Conservation (phyloP, 2,113 vertebrate species). For the Alectura lathami region DNA sequence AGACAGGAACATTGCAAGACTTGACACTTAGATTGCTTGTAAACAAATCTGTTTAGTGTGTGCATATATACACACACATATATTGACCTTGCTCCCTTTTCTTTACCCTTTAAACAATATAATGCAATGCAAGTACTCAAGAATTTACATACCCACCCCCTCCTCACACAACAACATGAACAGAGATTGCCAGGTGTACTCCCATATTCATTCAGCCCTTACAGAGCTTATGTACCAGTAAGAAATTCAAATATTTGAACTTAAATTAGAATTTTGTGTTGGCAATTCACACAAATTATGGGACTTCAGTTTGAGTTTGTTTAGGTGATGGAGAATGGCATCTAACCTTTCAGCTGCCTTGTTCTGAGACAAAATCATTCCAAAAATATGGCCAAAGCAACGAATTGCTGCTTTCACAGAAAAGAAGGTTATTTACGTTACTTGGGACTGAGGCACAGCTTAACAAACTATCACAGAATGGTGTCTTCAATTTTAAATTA, state of each 20-base stretch:
- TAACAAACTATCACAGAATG: constrained; percentile 59
- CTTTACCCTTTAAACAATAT: not conserved
- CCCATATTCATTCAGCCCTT: not conserved
- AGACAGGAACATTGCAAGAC: not conserved
- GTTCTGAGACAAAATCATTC: not conserved
- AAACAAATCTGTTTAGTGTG: not conserved
- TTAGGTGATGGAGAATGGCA: not conserved
- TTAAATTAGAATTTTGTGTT: constrained; percentile 10
- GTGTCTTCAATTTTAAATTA: constrained; percentile 72
- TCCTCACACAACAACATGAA: not conserved
- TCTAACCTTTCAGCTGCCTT: not conserved
- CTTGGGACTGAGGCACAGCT: constrained; percentile 17
- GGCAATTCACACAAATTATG: constrained; percentile 1
- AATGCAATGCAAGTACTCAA: not conserved
- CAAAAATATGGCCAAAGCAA: not conserved
- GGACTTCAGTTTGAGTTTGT: not conserved
- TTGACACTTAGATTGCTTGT: not conserved
- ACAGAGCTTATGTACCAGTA: not conserved
- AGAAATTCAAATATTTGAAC: constrained; percentile 27
- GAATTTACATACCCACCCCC: not conserved
- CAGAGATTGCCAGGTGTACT: not conserved
- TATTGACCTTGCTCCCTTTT: not conserved
- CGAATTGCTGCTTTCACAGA: constrained; percentile 5
- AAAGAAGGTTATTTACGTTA: constrained; percentile 15
- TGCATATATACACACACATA: not conserved